These are phyloP conservation scores for Toxotes lorentzi DNA, from an alignment of 2,797 vertebrate genomes.

Conservation along the genomic window DNA sequence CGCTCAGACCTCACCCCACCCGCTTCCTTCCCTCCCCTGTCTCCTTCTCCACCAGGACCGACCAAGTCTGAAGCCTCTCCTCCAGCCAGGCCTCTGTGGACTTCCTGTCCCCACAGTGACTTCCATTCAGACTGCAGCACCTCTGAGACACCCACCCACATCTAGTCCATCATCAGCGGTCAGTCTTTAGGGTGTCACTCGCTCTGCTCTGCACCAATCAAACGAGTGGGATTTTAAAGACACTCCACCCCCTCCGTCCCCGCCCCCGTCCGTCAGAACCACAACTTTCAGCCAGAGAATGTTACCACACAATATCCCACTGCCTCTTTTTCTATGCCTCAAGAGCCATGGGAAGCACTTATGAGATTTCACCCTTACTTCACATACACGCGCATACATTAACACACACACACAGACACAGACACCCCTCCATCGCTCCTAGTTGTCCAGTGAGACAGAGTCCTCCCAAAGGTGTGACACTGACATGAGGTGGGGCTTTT, in stretches of 20 bases:
- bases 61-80: conserved; percentile 57
- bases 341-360: conserved; percentile 80
- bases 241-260: conserved; percentile 42
- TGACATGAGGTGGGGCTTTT: conserved; percentile 54
- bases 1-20: conserved; percentile 46
- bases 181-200: conserved; percentile 59
- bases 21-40: not conserved
- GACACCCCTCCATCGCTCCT: conserved; percentile 43
- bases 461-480: conserved; percentile 50
- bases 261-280: conserved; percentile 48
- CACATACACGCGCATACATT: conserved; percentile 38
- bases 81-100: conserved; percentile 39
- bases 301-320: conserved; percentile 84
- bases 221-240: conserved; percentile 66
- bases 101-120: conserved; percentile 34
- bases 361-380: conserved; percentile 65
- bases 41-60: conserved; percentile 45
- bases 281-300: conserved; percentile 84
- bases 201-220: conserved; percentile 70
- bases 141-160: conserved; percentile 42
- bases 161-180: conserved; percentile 61
- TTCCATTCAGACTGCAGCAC: conserved; percentile 51
- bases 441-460: conserved; percentile 59
- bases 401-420: conserved; percentile 33
- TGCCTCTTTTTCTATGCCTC: conserved; percentile 83